Percentiles rank a stretch among this genome's conserved stretches.
These are phyloP conservation scores for Benthosema pterotum DNA, from an alignment of 2,797 vertebrate genomes.

Conservation along the genomic window DNA sequence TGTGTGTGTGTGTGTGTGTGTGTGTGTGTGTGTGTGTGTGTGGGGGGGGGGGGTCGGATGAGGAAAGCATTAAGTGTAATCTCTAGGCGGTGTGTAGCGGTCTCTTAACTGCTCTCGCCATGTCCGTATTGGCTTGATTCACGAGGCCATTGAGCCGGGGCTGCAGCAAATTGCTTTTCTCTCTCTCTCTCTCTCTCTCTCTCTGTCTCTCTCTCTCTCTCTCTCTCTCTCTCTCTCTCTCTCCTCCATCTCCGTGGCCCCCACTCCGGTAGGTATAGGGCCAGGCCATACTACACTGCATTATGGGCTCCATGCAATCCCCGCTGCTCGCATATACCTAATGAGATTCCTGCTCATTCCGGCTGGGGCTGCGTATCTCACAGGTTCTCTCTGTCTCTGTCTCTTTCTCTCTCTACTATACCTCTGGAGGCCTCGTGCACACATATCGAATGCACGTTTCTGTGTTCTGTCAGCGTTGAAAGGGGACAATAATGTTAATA, in stretches of 20 bases:
- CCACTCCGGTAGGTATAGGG: constrained; percentile 39
- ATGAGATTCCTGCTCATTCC: constrained; percentile 53
- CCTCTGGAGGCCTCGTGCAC: too few species aligned
- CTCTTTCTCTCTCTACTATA: neutral
- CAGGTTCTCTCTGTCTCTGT: neutral
- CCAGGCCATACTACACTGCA: constrained; percentile 47
- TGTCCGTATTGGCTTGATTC: constrained; percentile 68
- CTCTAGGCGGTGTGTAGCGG: constrained; percentile 49
- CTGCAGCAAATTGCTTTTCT: constrained; percentile 73
- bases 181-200: too few species aligned
- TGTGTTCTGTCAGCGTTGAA: too few species aligned
- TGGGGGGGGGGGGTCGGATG: neutral
- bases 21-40: neutral
- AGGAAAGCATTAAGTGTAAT: constrained; percentile 58
- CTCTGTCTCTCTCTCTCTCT: too few species aligned
- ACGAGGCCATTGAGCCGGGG: constrained; percentile 67
- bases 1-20: neutral
- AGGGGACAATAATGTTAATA: too few species aligned
- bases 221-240: too few species aligned
- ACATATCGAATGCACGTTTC: too few species aligned
- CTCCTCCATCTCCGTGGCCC: too few species aligned
- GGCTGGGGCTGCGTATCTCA: constrained; percentile 27
- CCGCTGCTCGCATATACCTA: constrained; percentile 53
- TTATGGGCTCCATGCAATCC: constrained; percentile 51
- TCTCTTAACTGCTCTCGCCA: constrained; percentile 60